A percentile compares a stretch with the other conserved stretches of the same genome.
Conservation (phyloP, 2,888 invertebrate species). For the Polylopha cassiicola region DNA sequence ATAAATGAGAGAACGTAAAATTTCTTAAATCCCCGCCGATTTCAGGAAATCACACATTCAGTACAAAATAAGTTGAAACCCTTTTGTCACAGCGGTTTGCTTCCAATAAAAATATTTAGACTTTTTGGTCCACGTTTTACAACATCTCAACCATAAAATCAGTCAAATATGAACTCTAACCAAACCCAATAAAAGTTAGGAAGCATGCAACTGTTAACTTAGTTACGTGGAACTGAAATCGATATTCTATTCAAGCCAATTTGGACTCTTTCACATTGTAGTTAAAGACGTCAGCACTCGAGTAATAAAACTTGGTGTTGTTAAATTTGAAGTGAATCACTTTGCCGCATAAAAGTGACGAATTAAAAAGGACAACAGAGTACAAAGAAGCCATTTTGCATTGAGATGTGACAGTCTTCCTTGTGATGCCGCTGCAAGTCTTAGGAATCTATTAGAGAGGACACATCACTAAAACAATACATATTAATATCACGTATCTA, state of each 20-base stretch:
- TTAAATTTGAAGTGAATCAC: conserved; percentile 61
- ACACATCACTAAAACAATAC: not conserved
- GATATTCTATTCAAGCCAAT: too few species aligned
- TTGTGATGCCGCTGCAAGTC: conserved; percentile 60
- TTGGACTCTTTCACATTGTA: too few species aligned
- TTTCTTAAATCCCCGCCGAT: conserved; percentile 27
- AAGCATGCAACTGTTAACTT: too few species aligned
- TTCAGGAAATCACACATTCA: conserved; percentile 37
- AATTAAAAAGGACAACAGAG: conserved; percentile 74
- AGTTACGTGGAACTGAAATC: too few species aligned
- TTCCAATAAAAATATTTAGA: conserved; percentile 41
- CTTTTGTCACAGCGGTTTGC: conserved; percentile 45
- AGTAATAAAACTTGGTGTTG: conserved; percentile 28
- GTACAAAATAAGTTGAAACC: too few species aligned
- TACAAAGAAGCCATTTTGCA: conserved; percentile 75
- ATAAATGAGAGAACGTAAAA: too few species aligned
- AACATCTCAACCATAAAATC: too few species aligned
- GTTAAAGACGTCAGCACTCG: too few species aligned
- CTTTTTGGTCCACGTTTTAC: conserved; percentile 37
- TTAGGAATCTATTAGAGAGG: conserved; percentile 36
- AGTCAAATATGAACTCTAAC: too few species aligned
- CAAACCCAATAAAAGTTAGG: too few species aligned
- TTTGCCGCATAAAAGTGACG: conserved; percentile 73
- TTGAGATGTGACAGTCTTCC: conserved; percentile 69
- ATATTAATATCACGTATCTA: not conserved